A percentile compares a stretch with the other conserved stretches of the same genome.
phyloP scores from a whole-genome alignment of 2,797 vertebrate genomes.

The Urophycis tenuis region DNA sequence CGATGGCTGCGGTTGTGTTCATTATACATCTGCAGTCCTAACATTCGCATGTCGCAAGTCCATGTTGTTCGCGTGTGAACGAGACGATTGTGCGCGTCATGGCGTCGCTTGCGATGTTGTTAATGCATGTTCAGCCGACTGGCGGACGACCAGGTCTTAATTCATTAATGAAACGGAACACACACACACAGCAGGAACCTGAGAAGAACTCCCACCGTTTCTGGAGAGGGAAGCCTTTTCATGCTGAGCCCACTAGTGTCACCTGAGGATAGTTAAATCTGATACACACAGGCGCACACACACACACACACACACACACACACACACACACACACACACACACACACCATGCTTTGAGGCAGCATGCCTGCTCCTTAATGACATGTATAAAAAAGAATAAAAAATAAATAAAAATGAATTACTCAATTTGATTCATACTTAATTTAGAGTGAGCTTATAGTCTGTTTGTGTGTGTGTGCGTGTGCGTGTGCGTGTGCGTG shows the following conservation, averaged over 20 bases:
- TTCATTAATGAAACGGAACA: background rate
- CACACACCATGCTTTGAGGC: slow-evolving; percentile 6
- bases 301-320: slow-evolving; percentile 5
- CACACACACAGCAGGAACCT: background rate
- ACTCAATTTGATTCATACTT: background rate
- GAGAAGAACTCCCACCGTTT: background rate
- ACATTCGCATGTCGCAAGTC: slow-evolving; percentile 17
- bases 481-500: background rate
- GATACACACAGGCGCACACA: background rate
- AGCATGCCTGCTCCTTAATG: background rate
- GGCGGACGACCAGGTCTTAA: background rate
- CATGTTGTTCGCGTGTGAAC: slow-evolving; percentile 5
- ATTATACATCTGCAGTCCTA: background rate
- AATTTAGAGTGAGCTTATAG: background rate
- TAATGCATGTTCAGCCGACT: background rate
- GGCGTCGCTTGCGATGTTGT: too few species aligned
- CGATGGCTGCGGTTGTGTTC: background rate
- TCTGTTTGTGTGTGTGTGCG: background rate
- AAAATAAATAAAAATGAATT: too few species aligned
- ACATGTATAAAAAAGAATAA: background rate
- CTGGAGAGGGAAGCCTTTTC: too few species aligned
- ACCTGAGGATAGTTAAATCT: too few species aligned
- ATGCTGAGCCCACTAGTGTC: too few species aligned
- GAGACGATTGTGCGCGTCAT: background rate
- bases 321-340: background rate